phyloP scores from a whole-genome alignment of 2,113 vertebrate species.

The Lophochroa leadbeateri region DNA sequence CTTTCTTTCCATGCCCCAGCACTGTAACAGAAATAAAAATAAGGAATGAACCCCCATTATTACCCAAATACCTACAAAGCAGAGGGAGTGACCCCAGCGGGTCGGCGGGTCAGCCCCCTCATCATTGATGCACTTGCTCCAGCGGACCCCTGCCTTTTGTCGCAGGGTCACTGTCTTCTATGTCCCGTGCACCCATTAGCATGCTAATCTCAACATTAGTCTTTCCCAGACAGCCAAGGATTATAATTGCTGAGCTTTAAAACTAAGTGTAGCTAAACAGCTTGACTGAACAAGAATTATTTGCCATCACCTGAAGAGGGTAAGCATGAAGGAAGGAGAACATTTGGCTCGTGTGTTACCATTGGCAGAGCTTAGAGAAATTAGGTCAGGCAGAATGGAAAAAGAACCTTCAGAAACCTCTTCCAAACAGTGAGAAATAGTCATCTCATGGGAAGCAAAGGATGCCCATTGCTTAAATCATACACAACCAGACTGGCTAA shows the following conservation, averaged over 20 bases:
- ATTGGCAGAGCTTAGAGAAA: not conserved
- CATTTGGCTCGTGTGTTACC: not conserved
- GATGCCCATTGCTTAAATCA: not conserved
- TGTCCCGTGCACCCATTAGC: not conserved
- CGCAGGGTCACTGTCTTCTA: constrained; percentile 63
- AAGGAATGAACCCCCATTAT: constrained; percentile 76
- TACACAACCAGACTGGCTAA: constrained; percentile 12
- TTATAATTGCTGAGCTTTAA: not conserved
- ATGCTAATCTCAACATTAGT: not conserved
- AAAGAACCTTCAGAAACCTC: not conserved
- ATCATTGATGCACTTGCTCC: constrained; percentile 82
- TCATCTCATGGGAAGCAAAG: not conserved
- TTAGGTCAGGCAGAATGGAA: constrained; percentile 17
- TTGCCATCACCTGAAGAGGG: not conserved
- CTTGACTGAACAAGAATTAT: constrained; percentile 14
- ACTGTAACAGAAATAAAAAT: constrained; percentile 83
- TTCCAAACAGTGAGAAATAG: constrained; percentile 3
- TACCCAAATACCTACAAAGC: constrained; percentile 83
- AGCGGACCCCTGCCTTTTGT: constrained; percentile 78
- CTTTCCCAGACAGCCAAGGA: not conserved
- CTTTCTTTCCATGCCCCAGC: constrained; percentile 69
- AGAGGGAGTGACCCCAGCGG: constrained; percentile 66
- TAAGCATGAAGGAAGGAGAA: not conserved
- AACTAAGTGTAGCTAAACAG: not conserved
- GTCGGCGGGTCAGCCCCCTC: constrained; percentile 78